A percentile compares a stretch with the other conserved stretches of the same genome.
These are phyloP conservation scores for Orthosia incerta DNA, from an alignment of 2,888 invertebrate species.

Conservation along the genomic window DNA sequence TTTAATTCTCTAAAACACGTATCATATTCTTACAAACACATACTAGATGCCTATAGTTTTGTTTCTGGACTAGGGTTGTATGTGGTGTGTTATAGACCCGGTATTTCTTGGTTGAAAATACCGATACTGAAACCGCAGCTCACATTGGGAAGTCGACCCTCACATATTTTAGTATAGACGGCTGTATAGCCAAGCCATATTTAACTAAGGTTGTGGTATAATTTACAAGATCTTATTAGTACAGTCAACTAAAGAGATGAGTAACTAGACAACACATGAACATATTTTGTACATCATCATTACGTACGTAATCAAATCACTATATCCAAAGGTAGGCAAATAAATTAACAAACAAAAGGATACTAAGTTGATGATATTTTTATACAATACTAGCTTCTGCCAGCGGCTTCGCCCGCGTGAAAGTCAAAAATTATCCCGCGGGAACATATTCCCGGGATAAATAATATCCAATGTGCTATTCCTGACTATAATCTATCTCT, in stretches of 20 bases:
- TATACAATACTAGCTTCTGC: too few relatives aligned
- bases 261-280: background rate
- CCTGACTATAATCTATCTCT: too few relatives aligned
- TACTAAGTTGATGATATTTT: too few relatives aligned
- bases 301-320: too few relatives aligned
- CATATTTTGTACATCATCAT: too few relatives aligned
- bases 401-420: too few relatives aligned
- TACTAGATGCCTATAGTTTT: too few relatives aligned
- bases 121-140: conserved; percentile 29
- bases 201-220: conserved; percentile 1
- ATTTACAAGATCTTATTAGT: background rate
- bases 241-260: background rate
- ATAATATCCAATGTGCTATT: too few relatives aligned
- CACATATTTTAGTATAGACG: conserved; percentile 19
- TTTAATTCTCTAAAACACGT: background rate
- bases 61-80: background rate
- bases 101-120: conserved; percentile 11
- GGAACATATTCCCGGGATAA: too few relatives aligned
- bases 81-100: background rate
- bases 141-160: conserved; percentile 1
- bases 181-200: conserved; percentile 15
- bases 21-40: background rate
- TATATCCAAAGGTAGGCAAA: too few relatives aligned
- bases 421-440: too few relatives aligned
- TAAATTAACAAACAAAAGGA: too few relatives aligned